phyloP scores from a whole-genome alignment of 2,113 vertebrate species.

The Chloroceryle aenea region DNA sequence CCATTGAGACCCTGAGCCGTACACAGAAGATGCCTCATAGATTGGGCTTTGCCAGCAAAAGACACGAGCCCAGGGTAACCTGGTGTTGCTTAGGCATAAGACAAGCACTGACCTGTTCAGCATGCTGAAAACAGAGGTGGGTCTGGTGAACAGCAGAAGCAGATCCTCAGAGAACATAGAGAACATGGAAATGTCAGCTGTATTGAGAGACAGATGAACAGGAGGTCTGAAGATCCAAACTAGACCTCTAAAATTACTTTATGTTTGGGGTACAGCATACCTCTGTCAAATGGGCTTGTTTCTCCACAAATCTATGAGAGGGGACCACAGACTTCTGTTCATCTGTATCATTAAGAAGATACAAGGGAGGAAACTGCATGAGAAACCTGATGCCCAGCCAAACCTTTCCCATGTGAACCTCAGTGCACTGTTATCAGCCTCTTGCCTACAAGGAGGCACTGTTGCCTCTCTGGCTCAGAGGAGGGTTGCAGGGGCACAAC shows the following conservation, averaged over 20 bases:
- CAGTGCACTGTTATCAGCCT: rapidly evolving
- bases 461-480: not conserved
- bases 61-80: not conserved
- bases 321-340: not conserved
- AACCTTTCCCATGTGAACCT: not conserved
- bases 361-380: not conserved
- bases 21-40: not conserved
- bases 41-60: not conserved
- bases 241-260: not conserved
- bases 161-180: not conserved
- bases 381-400: not conserved
- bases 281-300: not conserved
- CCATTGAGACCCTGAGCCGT: not conserved
- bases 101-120: not conserved
- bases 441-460: not conserved
- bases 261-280: not conserved
- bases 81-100: not conserved
- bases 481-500: not conserved
- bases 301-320: not conserved
- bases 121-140: not conserved
- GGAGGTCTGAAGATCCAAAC: not conserved
- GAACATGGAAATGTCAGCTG: not conserved
- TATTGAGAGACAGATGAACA: not conserved
- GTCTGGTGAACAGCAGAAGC: not conserved
- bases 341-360: not conserved